Evolutionary conservation across 2,888 invertebrate genomes (phyloP), one percentile per base, ranked within the genome.

Genomic region (Aethes cnicana): DNA sequence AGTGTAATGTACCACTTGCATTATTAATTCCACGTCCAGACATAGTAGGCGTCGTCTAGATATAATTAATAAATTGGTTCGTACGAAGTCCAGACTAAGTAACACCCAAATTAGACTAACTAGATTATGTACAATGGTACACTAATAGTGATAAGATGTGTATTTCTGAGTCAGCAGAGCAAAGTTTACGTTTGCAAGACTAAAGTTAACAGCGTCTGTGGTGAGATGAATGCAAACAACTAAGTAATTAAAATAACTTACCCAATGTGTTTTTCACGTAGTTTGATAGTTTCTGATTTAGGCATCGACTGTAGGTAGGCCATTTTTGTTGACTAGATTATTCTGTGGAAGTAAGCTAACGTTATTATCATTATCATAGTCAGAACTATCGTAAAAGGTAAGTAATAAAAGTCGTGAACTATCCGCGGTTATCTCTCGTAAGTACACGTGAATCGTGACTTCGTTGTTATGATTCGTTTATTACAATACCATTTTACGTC

Each of bases 191-290:
- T n/a, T n/a, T n/a, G n/a, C n/a, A n/a, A n/a, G n/a, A n/a, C n/a
- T n/a, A n/a, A n/a, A n/a, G n/a, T n/a, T n/a, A n/a, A n/a, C n/a
- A n/a, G n/a, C n/a, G n/a, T n/a, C n/a, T n/a, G n/a, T n/a, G n/a
- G n/a, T n/a, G n/a, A n/a, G n/a, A n/a, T n/a, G n/a, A n/a, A n/a
- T n/a, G n/a, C n/a, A n/a, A n/a, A n/a, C n/a, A n/a, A 35, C 9
- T 26, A 12, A 23, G 46, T 14, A 16, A 35, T 79, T 47, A 50
- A 42, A 50, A 37, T 49, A 55, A 68, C 94, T 94, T 81, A 96
- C 97, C 96, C 96, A 66, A 97, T 93, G 69, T 95, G 93, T 70
- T 95, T 93, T 74, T 96, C 94, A 23, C 97, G 91, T 42, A 96
- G 91, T 59, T 93, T 93, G 53, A 97, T 93, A 1, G 96, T 97